These are phyloP conservation scores for zebrafish (Danio rerio) DNA, from an alignment of 2,113 vertebrate genomes.

Conservation along the genomic window GRCz12tu NC_133200.1:30797501-30798000, in stretches of 20 bases:
- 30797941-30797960: slow-evolving; percentile 87
- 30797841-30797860: slow-evolving; percentile 91
- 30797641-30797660: not conserved
- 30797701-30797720: too few species aligned
- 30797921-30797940: slow-evolving; percentile 87
- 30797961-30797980: slow-evolving; percentile 89
- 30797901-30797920: slow-evolving; percentile 97
- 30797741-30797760: too few species aligned
- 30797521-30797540: too few species aligned
- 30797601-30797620: not conserved
- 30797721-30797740: too few species aligned
- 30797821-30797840: slow-evolving; percentile 81
- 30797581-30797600: not conserved
- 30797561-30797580: not conserved
- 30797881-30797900: slow-evolving; percentile 90
- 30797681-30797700: too few species aligned
- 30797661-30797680: too few species aligned
- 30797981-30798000: slow-evolving; percentile 83
- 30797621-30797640: not conserved
- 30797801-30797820: too few species aligned
- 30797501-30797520: too few species aligned
- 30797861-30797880: slow-evolving; percentile 94
- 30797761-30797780: too few species aligned
- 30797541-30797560: too few species aligned
- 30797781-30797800: too few species aligned